Conservation (phyloP, 2,888 invertebrate species). For the Lumbricus terrestris region DNA sequence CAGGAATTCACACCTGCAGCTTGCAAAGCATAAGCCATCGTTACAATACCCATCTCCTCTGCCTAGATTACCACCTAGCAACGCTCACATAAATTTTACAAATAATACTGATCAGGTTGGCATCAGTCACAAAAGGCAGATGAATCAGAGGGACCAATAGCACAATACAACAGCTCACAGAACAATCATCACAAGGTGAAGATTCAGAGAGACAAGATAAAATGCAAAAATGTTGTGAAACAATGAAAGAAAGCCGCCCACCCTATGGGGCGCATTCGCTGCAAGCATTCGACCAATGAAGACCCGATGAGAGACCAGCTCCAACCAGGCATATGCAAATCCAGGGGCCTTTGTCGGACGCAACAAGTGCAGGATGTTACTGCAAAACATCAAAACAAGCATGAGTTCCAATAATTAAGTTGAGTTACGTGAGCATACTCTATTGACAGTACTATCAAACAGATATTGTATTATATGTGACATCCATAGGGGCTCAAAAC, state of each 20-base stretch:
- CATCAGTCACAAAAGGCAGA: too few relatives aligned
- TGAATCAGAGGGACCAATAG: neutral
- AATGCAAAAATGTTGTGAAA: neutral
- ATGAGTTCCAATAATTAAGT: neutral
- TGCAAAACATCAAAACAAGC: slow-evolving; percentile 36
- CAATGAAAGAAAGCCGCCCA: slow-evolving; percentile 44
- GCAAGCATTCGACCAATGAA: slow-evolving; percentile 92
- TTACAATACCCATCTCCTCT: neutral
- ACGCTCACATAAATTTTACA: too few relatives aligned
- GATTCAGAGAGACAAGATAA: neutral
- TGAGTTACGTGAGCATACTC: neutral
- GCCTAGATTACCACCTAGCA: too few relatives aligned
- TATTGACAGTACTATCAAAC: too few relatives aligned
- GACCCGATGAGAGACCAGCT: slow-evolving; percentile 91
- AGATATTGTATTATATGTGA: too few relatives aligned
- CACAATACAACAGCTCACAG: neutral
- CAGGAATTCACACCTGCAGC: too few relatives aligned
- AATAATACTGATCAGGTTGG: too few relatives aligned
- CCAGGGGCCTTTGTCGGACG: slow-evolving; percentile 90
- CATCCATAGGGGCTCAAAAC: too few relatives aligned
- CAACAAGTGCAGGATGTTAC: slow-evolving; percentile 86
- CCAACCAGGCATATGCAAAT: slow-evolving; percentile 97
- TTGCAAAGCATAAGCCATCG: too few relatives aligned
- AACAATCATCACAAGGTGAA: neutral
- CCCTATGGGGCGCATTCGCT: slow-evolving; percentile 73